Evolutionary conservation across 2,113 vertebrate genomes (phyloP).

Genomic region (Gymnogyps californianus): DNA sequence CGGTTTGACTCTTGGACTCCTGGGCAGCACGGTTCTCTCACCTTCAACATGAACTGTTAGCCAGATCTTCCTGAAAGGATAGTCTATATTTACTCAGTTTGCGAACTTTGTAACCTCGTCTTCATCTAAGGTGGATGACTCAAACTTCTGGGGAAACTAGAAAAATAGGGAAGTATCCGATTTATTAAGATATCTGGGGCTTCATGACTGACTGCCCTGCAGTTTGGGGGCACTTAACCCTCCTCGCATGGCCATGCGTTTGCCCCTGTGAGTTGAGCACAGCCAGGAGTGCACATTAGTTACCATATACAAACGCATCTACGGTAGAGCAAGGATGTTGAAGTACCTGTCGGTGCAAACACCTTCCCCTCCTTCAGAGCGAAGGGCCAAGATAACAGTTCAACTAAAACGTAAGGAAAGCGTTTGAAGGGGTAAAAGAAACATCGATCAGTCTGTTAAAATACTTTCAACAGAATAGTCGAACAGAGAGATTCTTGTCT

Average conservation of each 20-base stretch:
- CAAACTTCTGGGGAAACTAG: constrained; percentile 8
- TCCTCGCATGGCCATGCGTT: fast-evolving
- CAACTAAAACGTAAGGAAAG: not conserved
- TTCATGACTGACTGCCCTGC: not conserved
- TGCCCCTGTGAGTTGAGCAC: not conserved
- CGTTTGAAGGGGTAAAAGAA: not conserved
- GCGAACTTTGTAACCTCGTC: not conserved
- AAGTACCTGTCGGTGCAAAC: not conserved
- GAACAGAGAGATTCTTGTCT: not conserved
- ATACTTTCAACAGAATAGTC: fast-evolving
- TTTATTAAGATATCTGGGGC: not conserved
- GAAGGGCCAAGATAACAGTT: not conserved
- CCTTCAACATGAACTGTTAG: not conserved
- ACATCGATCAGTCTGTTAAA: not conserved
- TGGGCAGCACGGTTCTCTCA: fast-evolving
- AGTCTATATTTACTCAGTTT: not conserved
- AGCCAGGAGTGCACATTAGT: not conserved
- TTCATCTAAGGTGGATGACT: not conserved
- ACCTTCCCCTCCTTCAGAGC: not conserved
- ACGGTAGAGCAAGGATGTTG: fast-evolving
- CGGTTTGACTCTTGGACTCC: fast-evolving
- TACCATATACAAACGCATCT: fast-evolving
- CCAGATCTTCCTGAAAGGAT: not conserved
- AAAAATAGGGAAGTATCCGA: not conserved
- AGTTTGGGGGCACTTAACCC: not conserved